A percentile compares a stretch with the other conserved stretches of the same genome.
phyloP scores from a whole-genome alignment of 2,797 vertebrate genomes.

The Pipistrellus kuhlii region DNA sequence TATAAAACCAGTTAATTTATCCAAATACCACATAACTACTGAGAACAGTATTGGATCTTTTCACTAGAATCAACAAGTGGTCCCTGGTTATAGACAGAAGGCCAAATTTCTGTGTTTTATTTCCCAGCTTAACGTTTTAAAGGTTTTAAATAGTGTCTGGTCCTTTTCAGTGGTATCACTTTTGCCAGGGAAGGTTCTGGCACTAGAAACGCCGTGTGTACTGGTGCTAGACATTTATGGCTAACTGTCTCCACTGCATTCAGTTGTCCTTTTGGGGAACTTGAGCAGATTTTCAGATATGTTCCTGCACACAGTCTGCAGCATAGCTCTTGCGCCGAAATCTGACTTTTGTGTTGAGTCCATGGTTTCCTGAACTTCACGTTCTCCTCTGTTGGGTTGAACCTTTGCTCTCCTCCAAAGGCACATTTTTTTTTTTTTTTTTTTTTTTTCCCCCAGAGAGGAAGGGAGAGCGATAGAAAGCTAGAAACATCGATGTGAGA shows the following conservation, averaged over 20 bases:
- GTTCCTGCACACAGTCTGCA: neutral
- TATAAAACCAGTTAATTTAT: slow-evolving; percentile 59
- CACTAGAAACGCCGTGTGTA: slow-evolving; percentile 89
- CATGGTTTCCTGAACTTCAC: neutral
- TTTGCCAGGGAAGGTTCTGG: slow-evolving; percentile 89
- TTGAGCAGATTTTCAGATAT: neutral
- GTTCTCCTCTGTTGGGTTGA: neutral
- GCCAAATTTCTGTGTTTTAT: slow-evolving; percentile 71
- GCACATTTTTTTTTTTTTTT: no score
- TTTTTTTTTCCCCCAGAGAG: no score
- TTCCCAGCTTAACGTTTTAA: slow-evolving; percentile 88
- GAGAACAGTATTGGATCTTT: slow-evolving; percentile 65
- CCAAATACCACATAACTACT: slow-evolving; percentile 7
- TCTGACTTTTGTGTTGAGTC: neutral
- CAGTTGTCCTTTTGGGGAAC: neutral
- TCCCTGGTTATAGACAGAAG: slow-evolving; percentile 51
- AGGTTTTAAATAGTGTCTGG: slow-evolving; percentile 91
- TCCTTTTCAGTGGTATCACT: slow-evolving; percentile 83
- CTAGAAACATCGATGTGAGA: no score
- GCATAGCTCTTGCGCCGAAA: neutral
- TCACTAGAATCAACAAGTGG: neutral
- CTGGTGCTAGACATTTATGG: slow-evolving; percentile 89
- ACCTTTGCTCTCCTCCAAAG: neutral
- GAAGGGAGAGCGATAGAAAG: no score
- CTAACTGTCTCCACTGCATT: slow-evolving; percentile 74